A percentile compares a stretch with the other conserved stretches of the same genome.
Conservation (phyloP, 2,113 vertebrate genomes). For the Pomatostomus ruficeps region DNA sequence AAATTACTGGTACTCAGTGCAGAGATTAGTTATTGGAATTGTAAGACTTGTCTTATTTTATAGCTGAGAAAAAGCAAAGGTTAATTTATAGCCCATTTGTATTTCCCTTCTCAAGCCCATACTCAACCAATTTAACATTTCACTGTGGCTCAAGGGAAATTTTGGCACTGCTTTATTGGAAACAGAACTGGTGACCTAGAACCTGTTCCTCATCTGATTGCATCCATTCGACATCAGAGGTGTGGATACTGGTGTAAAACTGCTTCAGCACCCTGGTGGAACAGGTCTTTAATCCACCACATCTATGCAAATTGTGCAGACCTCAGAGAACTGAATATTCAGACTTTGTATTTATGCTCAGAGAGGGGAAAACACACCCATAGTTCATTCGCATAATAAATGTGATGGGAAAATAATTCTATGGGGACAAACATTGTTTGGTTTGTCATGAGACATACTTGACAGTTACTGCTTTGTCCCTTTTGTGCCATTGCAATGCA, state of each 20-base stretch:
- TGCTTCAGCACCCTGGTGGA: neutral
- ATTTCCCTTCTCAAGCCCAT: neutral
- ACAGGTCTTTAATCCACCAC: neutral
- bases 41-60: neutral
- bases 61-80: neutral
- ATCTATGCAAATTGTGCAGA: neutral
- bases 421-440: constrained; percentile 65
- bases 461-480: constrained; percentile 69
- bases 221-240: neutral
- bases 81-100: constrained; percentile 2
- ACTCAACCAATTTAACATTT: neutral
- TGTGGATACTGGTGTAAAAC: neutral
- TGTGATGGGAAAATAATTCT: constrained; percentile 66
- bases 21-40: neutral
- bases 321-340: constrained; percentile 59
- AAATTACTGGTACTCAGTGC: neutral
- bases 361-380: constrained; percentile 57
- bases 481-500: constrained; percentile 65
- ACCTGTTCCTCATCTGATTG: neutral
- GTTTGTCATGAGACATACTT: constrained; percentile 66
- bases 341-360: constrained; percentile 61
- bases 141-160: neutral
- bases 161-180: neutral
- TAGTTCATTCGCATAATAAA: constrained; percentile 68
- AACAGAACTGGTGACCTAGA: neutral